phyloP scores from a whole-genome alignment of 2,113 vertebrate genomes.

The Solenodon paradoxus region DNA sequence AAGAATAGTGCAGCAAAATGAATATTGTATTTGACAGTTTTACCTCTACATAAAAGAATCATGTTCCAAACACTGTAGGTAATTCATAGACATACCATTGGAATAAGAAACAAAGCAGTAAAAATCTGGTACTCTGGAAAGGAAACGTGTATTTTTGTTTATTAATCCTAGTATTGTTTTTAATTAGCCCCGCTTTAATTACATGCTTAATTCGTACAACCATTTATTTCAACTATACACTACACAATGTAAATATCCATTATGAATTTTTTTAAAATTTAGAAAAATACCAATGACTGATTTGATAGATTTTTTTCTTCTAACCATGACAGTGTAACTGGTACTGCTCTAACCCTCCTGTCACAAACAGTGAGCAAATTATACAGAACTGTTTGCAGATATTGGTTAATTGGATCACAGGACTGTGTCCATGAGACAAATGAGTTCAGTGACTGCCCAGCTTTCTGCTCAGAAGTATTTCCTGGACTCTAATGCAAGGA shows the following conservation, averaged over 20 bases:
- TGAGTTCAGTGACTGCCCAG: neutral
- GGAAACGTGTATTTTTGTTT: neutral
- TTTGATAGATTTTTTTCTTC: neutral
- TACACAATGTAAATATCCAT: neutral
- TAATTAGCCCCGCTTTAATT: neutral
- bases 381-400: neutral
- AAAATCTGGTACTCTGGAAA: neutral
- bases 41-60: neutral
- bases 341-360: neutral
- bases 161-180: neutral
- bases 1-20: neutral
- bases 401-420: neutral
- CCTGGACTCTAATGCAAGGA: neutral
- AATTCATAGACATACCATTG: neutral
- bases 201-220: neutral
- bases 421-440: neutral
- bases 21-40: neutral
- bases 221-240: neutral
- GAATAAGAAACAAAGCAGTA: neutral
- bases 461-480: neutral
- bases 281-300: neutral
- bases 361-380: neutral
- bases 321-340: neutral
- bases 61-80: neutral
- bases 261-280: neutral